These are phyloP conservation scores for Pangasius macronema DNA, from an alignment of 2,797 vertebrate species.

Conservation along the genomic window DNA sequence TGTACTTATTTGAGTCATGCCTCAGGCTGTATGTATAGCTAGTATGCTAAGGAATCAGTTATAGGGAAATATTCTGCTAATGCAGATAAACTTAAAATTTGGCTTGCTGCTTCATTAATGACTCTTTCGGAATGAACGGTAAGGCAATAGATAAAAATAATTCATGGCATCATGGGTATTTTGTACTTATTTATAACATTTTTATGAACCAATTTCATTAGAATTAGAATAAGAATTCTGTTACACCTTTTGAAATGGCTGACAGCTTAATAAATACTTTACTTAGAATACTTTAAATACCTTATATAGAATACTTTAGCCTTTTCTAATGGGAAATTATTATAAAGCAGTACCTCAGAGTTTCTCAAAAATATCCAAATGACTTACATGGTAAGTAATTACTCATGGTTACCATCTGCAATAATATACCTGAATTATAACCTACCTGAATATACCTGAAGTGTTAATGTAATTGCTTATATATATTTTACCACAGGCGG, in stretches of 20 bases:
- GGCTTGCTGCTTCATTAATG: neutral
- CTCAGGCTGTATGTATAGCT: neutral
- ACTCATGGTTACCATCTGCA: neutral
- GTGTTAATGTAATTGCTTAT: neutral
- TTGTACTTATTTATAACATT: neutral
- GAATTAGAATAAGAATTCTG: neutral
- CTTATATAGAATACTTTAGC: neutral
- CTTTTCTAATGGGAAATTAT: neutral
- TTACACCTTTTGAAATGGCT: neutral
- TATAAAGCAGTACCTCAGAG: neutral
- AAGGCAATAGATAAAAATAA: neutral
- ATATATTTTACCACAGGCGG: slow-evolving; percentile 74
- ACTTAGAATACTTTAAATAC: neutral
- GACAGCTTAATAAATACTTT: neutral
- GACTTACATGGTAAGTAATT: neutral
- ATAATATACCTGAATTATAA: neutral
- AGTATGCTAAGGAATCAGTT: no score
- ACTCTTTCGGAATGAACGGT: neutral
- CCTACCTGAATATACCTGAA: neutral
- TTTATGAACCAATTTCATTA: neutral
- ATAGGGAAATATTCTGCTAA: neutral
- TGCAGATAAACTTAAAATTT: neutral
- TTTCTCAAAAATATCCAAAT: neutral
- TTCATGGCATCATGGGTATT: neutral
- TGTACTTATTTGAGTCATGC: neutral